A percentile compares a stretch with the other conserved stretches of the same genome.
phyloP scores from a whole-genome alignment of 2,113 vertebrate species.

The Rostratula benghalensis region DNA sequence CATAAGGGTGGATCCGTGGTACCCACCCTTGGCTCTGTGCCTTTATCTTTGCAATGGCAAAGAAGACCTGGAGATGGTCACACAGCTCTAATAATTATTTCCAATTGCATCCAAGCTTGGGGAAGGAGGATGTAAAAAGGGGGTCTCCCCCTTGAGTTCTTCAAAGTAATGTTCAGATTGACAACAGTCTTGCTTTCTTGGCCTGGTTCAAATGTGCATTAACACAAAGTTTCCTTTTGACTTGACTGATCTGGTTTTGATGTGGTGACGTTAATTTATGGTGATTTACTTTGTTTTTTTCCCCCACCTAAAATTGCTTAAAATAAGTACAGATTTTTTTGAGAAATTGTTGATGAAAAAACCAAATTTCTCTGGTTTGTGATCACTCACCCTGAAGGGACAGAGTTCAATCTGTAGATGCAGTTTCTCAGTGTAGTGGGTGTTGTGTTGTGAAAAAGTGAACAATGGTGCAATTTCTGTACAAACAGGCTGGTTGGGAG shows the following conservation, averaged over 20 bases:
- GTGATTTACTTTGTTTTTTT: background rate
- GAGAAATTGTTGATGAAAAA: background rate
- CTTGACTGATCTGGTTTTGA: background rate
- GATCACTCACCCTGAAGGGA: background rate
- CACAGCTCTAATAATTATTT: slow-evolving; percentile 60
- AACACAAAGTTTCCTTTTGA: slow-evolving; percentile 39
- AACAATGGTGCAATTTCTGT: background rate
- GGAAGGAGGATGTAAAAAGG: background rate
- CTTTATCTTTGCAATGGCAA: background rate
- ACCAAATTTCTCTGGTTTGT: background rate
- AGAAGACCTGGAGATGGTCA: background rate
- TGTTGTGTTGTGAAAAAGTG: background rate
- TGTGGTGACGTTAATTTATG: background rate
- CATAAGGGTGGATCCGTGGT: background rate
- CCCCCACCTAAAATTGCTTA: background rate
- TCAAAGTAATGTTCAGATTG: background rate
- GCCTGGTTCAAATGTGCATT: slow-evolving; percentile 66
- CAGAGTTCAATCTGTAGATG: background rate
- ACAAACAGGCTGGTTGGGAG: background rate
- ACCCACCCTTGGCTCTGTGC: background rate
- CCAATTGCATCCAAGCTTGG: background rate
- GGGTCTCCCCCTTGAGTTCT: background rate
- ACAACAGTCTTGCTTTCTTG: slow-evolving; percentile 47
- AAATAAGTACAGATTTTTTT: background rate
- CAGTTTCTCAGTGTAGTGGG: background rate